Conservation (phyloP, 2,888 invertebrate species). For the Amaurobius ferox region DNA sequence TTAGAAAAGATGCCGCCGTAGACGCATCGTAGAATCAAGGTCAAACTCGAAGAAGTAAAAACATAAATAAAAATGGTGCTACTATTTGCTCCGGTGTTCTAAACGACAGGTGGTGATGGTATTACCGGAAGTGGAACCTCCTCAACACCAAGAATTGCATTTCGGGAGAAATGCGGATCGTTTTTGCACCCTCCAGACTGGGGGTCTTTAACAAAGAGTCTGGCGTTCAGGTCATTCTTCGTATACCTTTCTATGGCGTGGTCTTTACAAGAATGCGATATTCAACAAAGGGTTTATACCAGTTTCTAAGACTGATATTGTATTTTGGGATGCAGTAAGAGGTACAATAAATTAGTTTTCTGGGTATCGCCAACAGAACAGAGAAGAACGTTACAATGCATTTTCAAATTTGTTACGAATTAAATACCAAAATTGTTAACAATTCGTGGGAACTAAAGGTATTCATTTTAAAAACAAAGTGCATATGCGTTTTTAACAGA, state of each 20-base stretch:
- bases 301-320: constrained; percentile 7
- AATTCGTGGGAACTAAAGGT: too few species aligned
- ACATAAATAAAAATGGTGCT: constrained; percentile 1
- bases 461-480: too few species aligned
- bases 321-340: neutral
- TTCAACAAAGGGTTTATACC: constrained; percentile 29
- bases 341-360: constrained; percentile 6
- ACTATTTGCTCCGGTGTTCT: neutral
- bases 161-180: constrained; percentile 27
- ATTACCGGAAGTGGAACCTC: constrained; percentile 41
- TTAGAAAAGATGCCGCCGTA: constrained; percentile 13
- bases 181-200: constrained; percentile 1
- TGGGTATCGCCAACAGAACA: too few species aligned
- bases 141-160: constrained; percentile 5
- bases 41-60: constrained; percentile 29
- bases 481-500: too few species aligned
- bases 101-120: constrained; percentile 42
- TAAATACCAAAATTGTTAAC: too few species aligned
- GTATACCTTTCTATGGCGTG: constrained; percentile 58
- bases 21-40: constrained; percentile 42
- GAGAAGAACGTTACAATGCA: too few species aligned
- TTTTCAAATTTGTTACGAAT: too few species aligned
- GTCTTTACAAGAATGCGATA: constrained; percentile 35
- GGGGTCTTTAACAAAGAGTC: neutral
- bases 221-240: constrained; percentile 37